phyloP scores from a whole-genome alignment of 2,888 invertebrate genomes.

The Yponomeuta plumbellus region DNA sequence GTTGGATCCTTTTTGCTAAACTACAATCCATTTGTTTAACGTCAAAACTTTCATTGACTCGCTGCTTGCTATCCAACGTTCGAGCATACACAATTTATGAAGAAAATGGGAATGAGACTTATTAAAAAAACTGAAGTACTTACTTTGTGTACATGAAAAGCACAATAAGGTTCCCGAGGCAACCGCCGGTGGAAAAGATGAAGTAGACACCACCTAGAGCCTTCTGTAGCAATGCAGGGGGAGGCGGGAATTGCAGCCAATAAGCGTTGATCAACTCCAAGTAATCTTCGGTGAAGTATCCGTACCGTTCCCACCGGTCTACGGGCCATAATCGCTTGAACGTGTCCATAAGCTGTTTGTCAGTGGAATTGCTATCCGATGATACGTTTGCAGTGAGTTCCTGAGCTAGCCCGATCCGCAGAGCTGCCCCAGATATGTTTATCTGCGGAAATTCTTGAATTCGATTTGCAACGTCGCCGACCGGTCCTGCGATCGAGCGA shows the following conservation, averaged over 20 bases:
- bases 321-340: constrained; percentile 64
- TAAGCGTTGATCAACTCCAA: constrained; percentile 80
- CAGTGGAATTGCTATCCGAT: background rate
- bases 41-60: background rate
- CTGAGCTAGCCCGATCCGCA: background rate
- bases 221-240: constrained; percentile 73
- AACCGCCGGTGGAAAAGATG: constrained; percentile 79
- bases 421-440: background rate
- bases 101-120: background rate
- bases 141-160: constrained; percentile 84
- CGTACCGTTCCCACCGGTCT: constrained; percentile 67
- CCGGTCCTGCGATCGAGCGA: background rate
- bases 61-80: background rate
- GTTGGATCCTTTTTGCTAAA: background rate
- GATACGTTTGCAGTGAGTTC: background rate
- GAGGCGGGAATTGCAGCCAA: constrained; percentile 84
- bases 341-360: constrained; percentile 37
- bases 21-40: background rate
- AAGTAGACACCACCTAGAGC: constrained; percentile 78
- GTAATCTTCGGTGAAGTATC: constrained; percentile 76
- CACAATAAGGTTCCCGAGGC: constrained; percentile 82
- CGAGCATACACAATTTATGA: background rate
- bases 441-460: background rate
- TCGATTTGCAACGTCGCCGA: background rate
- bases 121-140: constrained; percentile 34